A percentile compares a stretch with the other conserved stretches of the same genome.
Evolutionary conservation across 2,797 vertebrate species (phyloP).

Genomic region (Protosalanx chinensis): DNA sequence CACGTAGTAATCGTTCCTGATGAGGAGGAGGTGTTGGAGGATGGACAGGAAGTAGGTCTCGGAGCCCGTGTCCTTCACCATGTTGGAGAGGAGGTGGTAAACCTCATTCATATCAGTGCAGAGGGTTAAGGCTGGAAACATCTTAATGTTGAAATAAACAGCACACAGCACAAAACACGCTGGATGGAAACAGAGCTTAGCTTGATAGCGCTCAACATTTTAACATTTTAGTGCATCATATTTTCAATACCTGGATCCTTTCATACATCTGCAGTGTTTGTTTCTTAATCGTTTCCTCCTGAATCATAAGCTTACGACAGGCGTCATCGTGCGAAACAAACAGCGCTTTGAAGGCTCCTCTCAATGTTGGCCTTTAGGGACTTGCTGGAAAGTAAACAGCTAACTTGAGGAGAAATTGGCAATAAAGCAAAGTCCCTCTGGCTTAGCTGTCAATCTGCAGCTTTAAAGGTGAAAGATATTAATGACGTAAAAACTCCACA

Average conservation of each 20-base stretch:
- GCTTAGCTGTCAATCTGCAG: constrained; percentile 62
- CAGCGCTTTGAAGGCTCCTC: constrained; percentile 49
- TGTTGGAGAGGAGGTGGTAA: constrained; percentile 93
- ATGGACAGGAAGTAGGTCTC: constrained; percentile 92
- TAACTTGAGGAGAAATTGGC: constrained; percentile 44
- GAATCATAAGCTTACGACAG: constrained; percentile 53
- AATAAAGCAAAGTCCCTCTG: constrained; percentile 58
- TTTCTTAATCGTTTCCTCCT: constrained; percentile 28
- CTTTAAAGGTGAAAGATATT: constrained; percentile 53
- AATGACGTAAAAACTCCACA: constrained; percentile 52
- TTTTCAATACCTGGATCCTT: background rate
- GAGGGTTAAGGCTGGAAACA: constrained; percentile 70
- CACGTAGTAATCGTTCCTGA: constrained; percentile 96
- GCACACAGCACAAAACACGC: no score
- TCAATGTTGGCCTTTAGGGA: constrained; percentile 52
- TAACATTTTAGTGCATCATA: background rate
- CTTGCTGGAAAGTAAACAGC: constrained; percentile 56
- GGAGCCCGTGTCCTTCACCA: constrained; percentile 92
- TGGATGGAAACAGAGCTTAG: no score
- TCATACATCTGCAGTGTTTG: constrained; percentile 16
- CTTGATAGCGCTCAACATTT: background rate
- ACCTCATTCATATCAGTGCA: constrained; percentile 91
- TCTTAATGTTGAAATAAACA: background rate
- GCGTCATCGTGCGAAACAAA: constrained; percentile 58
- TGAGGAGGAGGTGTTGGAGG: constrained; percentile 94